Conservation (phyloP, 2,888 invertebrate genomes). For the Pristionchus arcanus region DNA sequence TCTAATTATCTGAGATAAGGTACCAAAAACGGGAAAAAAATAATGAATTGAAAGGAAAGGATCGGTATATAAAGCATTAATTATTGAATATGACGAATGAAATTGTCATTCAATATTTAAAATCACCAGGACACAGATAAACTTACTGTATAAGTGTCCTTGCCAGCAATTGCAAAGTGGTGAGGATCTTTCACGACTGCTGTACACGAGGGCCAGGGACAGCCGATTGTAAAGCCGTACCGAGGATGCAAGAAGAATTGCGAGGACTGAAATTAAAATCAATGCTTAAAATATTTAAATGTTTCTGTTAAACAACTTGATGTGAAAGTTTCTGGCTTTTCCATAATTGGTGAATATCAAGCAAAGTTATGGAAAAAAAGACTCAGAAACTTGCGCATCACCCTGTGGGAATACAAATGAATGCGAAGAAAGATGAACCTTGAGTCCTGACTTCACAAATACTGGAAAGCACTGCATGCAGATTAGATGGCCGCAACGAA, state of each 20-base stretch:
- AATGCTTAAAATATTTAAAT: too few species aligned
- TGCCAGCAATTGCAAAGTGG: conserved; percentile 40
- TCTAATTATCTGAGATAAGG: neutral
- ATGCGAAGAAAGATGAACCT: neutral
- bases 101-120: neutral
- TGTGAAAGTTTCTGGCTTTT: too few species aligned
- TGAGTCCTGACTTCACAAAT: conserved; percentile 33
- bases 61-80: too few species aligned
- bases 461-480: conserved; percentile 37
- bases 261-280: neutral
- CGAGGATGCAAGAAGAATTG: conserved; percentile 30
- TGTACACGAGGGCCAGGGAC: conserved; percentile 48
- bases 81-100: too few species aligned
- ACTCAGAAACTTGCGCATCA: too few species aligned
- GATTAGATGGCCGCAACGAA: conserved; percentile 18
- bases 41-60: neutral
- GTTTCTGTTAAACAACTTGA: too few species aligned
- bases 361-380: too few species aligned
- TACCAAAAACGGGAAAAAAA: too few species aligned
- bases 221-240: conserved; percentile 29
- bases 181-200: conserved; percentile 47
- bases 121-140: neutral
- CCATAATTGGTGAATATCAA: too few species aligned
- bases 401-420: too few species aligned
- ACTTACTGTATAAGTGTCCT: conserved; percentile 18